Percentiles rank a stretch among this genome's conserved stretches.
These are phyloP conservation scores for Cynodonichthys magdalenae DNA, from an alignment of 2,797 vertebrate genomes.

Conservation along the genomic window DNA sequence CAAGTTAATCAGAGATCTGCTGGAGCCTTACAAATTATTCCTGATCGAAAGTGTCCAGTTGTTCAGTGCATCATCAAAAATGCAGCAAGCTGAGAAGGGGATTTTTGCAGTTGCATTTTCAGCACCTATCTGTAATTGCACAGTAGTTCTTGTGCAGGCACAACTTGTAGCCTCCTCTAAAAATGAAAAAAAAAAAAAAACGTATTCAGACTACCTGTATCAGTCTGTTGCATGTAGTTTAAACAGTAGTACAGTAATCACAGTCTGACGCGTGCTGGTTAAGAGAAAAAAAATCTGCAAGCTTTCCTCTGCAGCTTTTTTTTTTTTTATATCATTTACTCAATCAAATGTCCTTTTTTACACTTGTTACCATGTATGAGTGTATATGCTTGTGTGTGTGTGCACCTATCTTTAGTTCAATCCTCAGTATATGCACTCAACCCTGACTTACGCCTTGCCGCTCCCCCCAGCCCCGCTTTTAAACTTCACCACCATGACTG, in stretches of 20 bases:
- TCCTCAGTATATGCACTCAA: constrained; percentile 6
- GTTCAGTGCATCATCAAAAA: constrained; percentile 31
- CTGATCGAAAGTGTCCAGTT: constrained; percentile 10
- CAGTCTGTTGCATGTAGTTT: constrained; percentile 48
- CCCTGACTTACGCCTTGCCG: constrained; percentile 53
- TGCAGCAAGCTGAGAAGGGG: constrained; percentile 43
- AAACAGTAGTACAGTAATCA: constrained; percentile 64
- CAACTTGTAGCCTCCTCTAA: constrained; percentile 43
- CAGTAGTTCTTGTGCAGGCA: constrained; percentile 55
- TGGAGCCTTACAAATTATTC: constrained; percentile 31
- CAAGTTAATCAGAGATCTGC: constrained; percentile 31
- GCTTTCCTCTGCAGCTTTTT: constrained; percentile 15
- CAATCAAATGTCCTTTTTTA: constrained; percentile 23
- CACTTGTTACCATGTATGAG: constrained; percentile 14
- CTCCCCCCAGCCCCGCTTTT: constrained; percentile 88
- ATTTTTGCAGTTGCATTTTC: constrained; percentile 29
- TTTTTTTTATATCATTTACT: constrained; percentile 34
- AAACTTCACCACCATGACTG: constrained; percentile 99
- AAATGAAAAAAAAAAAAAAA: constrained; percentile 26
- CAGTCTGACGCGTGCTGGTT: constrained; percentile 69
- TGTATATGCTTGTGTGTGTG: constrained; percentile 21
- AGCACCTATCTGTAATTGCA: constrained; percentile 39
- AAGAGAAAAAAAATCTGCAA: constrained; percentile 35
- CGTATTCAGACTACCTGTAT: constrained; percentile 54
- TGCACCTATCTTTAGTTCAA: constrained; percentile 24